These are phyloP conservation scores for Neodon shergylaensis DNA, from an alignment of 2,113 vertebrate species.

Conservation along the genomic window DNA sequence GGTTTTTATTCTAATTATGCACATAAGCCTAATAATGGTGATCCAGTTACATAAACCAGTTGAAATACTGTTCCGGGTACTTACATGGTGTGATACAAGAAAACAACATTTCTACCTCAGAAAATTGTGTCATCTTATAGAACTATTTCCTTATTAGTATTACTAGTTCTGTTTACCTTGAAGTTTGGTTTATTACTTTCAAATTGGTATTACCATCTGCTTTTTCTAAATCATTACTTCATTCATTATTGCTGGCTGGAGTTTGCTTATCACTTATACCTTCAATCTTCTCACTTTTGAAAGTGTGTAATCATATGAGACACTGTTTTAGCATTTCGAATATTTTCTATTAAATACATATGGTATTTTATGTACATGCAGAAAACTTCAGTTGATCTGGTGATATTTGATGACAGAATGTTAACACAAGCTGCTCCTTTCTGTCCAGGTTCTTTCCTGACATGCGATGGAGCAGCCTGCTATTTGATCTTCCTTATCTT, in stretches of 20 bases:
- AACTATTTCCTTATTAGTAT: neutral
- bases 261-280: neutral
- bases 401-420: neutral
- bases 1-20: neutral
- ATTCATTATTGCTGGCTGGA: neutral
- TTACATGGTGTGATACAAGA: neutral
- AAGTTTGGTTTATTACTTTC: conserved; percentile 13
- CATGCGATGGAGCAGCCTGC: neutral
- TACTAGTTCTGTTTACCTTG: neutral
- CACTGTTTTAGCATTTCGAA: neutral
- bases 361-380: neutral
- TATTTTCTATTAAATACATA: neutral
- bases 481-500: conserved; percentile 28
- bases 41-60: neutral
- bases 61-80: neutral
- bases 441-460: neutral
- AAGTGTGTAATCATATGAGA: neutral
- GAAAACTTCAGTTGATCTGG: conserved; percentile 41
- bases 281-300: conserved; percentile 31
- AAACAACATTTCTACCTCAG: neutral
- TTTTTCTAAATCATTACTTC: conserved; percentile 5
- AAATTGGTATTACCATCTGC: neutral
- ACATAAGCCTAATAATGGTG: neutral
- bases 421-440: neutral
- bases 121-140: neutral